These are phyloP conservation scores for Ramazzottius varieornatus DNA, from an alignment of 2,888 invertebrate species.

Conservation along the genomic window DNA sequence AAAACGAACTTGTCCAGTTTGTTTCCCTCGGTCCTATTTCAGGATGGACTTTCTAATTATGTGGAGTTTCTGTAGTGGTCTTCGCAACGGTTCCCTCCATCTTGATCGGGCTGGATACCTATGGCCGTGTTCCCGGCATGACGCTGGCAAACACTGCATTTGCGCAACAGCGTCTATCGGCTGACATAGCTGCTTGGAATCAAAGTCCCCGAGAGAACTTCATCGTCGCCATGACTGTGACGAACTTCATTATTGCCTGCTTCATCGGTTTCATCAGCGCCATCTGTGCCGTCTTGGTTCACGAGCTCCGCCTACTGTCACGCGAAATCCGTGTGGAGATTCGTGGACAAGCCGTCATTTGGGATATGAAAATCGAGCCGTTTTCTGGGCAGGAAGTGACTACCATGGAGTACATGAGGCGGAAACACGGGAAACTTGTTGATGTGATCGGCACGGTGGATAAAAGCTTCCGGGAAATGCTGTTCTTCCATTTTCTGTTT, in stretches of 20 bases:
- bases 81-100: background rate
- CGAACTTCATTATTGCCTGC: background rate
- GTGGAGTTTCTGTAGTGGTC: too few relatives aligned
- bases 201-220: background rate
- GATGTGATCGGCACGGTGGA: background rate
- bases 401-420: background rate
- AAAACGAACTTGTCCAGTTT: too few relatives aligned
- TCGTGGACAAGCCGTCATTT: background rate
- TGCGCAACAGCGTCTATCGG: background rate
- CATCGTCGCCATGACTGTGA: background rate
- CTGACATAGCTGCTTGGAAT: background rate
- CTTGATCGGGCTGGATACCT: background rate
- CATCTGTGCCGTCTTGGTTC: background rate
- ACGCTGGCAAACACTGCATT: background rate
- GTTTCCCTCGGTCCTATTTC: too few relatives aligned
- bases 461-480: background rate
- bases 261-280: background rate
- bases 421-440: background rate
- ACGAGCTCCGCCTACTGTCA: background rate
- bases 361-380: slow-evolving; percentile 1
- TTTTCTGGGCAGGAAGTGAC: background rate
- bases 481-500: background rate
- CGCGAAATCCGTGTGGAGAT: background rate
- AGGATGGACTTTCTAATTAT: too few relatives aligned
- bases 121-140: background rate